Base-by-base conservation (phyloP, 1,140 invertebrate genomes). In the Procambarus clarkii region DNA sequence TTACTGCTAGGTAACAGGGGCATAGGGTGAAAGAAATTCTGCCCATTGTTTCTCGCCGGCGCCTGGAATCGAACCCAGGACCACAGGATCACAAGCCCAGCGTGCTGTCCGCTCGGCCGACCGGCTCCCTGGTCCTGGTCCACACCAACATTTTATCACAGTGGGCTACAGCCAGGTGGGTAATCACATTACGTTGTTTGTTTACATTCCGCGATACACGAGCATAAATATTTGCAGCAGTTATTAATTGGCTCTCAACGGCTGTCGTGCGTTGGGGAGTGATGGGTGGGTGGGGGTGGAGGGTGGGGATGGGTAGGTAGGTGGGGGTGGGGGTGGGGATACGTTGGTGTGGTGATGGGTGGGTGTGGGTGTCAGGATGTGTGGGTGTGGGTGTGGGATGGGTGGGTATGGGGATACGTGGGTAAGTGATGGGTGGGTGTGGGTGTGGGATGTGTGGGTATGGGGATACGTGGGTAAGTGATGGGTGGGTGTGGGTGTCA, bases 221-320 rank as follows among this genome's bases (percentile, higher is more conserved):
- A 21, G 18, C 69, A 74, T 74, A 74, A 74, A 74, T 74, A 74
- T 74, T 74, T 74, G 69, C n/a, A 74, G 13, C 24, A n/a, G 69
- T 74, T 74, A 74, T 74, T 74, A 74, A 74, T 64, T 64, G 60
- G 18, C 60, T 64, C 18, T 64, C 60, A 64, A 15, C 60, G 18
- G 11, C 60, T 64, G 60, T 64, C 60, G 9, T 64, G 60, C 18
- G 60, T 64, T 58, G 54, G 54, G 54, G 54, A 13, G 54, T 58
- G 54, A 58, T n/a, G n/a, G n/a, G n/a, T n/a, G n/a, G n/a, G n/a
- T n/a, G 54, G 4, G 54, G 4, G 54, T 58, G 54, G 13, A 13
- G 54, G 54, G 54, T 58, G 54, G 13, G 60, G 60, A 3, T 64
- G 60, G 60, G 60, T 9, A 18, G 8, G 18, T 64, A n/a, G 60